Evolutionary conservation across 2,888 invertebrate genomes (phyloP).

Genomic region (Tenthredo livida): DNA sequence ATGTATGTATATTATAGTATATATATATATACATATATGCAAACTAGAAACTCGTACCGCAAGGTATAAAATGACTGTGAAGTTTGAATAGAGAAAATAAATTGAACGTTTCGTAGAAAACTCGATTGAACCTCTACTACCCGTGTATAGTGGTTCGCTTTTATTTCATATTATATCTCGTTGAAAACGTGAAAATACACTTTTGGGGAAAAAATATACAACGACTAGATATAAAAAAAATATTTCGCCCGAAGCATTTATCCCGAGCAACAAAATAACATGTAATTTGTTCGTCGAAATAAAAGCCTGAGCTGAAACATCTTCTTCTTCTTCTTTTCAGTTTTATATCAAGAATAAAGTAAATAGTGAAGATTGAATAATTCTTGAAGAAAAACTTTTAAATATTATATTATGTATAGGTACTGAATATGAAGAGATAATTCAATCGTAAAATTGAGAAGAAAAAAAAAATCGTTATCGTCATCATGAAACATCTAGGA

Average conservation of each 20-base stretch:
- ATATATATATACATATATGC: neutral
- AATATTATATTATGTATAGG: too few species aligned
- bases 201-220: neutral
- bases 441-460: neutral
- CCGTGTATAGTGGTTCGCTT: neutral
- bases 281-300: neutral
- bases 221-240: conserved; percentile 43
- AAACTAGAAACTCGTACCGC: neutral
- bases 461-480: neutral
- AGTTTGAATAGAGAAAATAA: neutral
- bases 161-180: neutral
- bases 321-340: neutral
- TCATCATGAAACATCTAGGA: neutral
- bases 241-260: conserved; percentile 14
- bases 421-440: too few species aligned
- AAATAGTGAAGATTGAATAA: neutral
- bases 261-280: conserved; percentile 16
- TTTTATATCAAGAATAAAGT: neutral
- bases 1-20: too few species aligned
- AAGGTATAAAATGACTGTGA: neutral
- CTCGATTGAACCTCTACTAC: neutral
- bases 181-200: conserved; percentile 13
- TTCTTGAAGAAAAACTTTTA: neutral
- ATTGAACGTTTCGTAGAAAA: too few species aligned
- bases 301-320: neutral